Base-by-base conservation (phyloP, 2,113 vertebrate species). In the Callopanchax toddi region DNA sequence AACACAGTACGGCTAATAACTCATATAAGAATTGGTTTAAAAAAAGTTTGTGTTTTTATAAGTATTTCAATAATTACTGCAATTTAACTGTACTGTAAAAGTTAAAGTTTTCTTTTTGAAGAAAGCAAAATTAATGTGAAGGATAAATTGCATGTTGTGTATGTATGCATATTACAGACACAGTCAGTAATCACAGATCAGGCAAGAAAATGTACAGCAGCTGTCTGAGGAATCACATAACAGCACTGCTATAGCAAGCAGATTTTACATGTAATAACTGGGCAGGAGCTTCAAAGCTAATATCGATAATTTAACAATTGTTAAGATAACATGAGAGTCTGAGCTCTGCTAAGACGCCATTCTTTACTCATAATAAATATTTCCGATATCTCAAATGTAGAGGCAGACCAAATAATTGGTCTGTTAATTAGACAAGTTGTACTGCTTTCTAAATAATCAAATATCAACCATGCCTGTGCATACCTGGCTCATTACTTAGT, bases 151-250 rank as follows among this genome's bases (percentile, higher is more conserved):
- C n/a, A n/a, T n/a, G n/a, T n/a, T n/a, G n/a, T n/a, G 34, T 48
- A 4, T 55, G 25, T 18, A 6, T 25, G 11, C 1, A 39, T 6
- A 16, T 40, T 20, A 17, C 21, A 40, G 42, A 69, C 50, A 0
- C 3, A 9, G 12, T 37, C 5, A 15, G 62, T 58, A 60, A 50
- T 16, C 11, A 40, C 2, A 50, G 12, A 44, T 40, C 20, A 8
- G 23, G 29, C 51, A 42, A 1, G 29, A 32, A 70, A 54, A 63
- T 50, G 17, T 42, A 60, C 62, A 60, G 43, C 17, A 51, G 42
- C 50, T 60, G 57, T 48, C 3, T 12, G n/a, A 56, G 25, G 63
- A 52, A 43, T 87, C 78, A 72, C 3, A 21, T 85, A 79, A 66
- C 21, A 11, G 71, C 42, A 20, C 9, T 9, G n/a, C n/a, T 44